Evolutionary conservation across 2,888 invertebrate species (phyloP).

Genomic region (Acanthacorydalis orientalis): DNA sequence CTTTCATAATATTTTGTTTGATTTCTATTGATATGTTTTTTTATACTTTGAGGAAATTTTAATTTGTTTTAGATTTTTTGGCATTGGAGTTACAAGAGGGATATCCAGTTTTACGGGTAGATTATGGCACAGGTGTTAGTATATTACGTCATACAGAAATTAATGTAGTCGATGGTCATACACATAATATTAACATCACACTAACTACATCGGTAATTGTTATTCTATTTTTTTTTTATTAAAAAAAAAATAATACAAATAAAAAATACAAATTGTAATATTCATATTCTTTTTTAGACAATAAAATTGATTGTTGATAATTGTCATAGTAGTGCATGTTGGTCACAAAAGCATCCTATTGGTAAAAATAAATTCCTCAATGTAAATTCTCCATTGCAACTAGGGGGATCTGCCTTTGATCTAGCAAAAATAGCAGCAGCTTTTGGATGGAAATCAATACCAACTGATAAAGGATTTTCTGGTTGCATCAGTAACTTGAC

Average conservation of each 20-base stretch:
- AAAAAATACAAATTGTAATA: neutral
- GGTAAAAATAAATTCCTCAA: conserved; percentile 21
- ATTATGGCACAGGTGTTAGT: conserved; percentile 74
- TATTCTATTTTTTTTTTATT: neutral
- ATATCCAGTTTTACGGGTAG: conserved; percentile 64
- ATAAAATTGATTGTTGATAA: conserved; percentile 68
- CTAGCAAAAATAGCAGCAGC: conserved; percentile 40
- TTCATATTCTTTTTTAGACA: conserved; percentile 20
- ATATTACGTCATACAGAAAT: conserved; percentile 51
- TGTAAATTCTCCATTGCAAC: conserved; percentile 75
- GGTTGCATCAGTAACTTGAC: conserved; percentile 89
- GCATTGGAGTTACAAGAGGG: conserved; percentile 73
- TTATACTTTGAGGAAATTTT: neutral
- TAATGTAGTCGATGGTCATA: conserved; percentile 65
- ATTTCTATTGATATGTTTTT: neutral
- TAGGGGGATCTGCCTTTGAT: conserved; percentile 59
- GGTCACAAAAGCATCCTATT: conserved; percentile 17
- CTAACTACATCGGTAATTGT: conserved; percentile 19
- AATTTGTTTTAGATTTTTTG: conserved; percentile 57
- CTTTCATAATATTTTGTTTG: neutral
- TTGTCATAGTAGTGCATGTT: conserved; percentile 32
- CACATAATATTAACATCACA: conserved; percentile 73
- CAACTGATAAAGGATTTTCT: conserved; percentile 53
- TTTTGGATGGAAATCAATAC: conserved; percentile 52
- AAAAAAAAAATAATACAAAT: neutral